Conservation (phyloP, 2,888 invertebrate genomes). For the Endomychus coccineus region DNA sequence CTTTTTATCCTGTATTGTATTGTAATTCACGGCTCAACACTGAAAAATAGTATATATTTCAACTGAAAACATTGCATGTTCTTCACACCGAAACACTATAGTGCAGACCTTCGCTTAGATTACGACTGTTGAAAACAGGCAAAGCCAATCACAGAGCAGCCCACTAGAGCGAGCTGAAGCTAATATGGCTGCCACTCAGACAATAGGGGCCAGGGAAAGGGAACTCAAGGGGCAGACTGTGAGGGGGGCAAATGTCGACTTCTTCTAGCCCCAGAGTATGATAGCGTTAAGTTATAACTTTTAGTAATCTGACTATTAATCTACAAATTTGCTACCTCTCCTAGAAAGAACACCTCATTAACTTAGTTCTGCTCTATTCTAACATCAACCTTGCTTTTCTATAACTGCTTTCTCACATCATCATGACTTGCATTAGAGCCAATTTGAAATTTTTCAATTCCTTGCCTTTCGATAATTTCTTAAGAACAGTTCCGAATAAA, state of each 20-base stretch:
- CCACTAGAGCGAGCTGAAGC: constrained; percentile 43
- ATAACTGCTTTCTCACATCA: constrained; percentile 9
- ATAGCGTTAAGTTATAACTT: constrained; percentile 31
- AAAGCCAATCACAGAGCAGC: constrained; percentile 46
- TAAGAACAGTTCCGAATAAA: too few species aligned
- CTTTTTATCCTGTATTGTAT: too few species aligned
- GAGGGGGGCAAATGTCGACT: constrained; percentile 34
- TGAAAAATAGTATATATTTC: too few species aligned
- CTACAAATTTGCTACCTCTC: constrained; percentile 6
- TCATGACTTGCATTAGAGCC: not conserved
- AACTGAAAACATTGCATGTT: too few species aligned
- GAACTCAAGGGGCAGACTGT: constrained; percentile 32
- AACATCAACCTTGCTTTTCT: constrained; percentile 21
- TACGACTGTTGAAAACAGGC: constrained; percentile 38
- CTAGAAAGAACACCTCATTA: not conserved
- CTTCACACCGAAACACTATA: too few species aligned
- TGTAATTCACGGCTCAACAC: too few species aligned
- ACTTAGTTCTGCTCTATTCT: not conserved
- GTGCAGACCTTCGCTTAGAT: constrained; percentile 10
- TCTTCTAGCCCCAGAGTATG: constrained; percentile 37
- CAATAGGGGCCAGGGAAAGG: constrained; percentile 44
- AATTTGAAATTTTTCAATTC: too few species aligned
- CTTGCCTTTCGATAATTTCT: too few species aligned
- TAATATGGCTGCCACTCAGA: constrained; percentile 47
- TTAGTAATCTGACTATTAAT: constrained; percentile 18